Base-by-base conservation (phyloP, 2,113 vertebrate species). In the Hypomesus transpacificus region DNA sequence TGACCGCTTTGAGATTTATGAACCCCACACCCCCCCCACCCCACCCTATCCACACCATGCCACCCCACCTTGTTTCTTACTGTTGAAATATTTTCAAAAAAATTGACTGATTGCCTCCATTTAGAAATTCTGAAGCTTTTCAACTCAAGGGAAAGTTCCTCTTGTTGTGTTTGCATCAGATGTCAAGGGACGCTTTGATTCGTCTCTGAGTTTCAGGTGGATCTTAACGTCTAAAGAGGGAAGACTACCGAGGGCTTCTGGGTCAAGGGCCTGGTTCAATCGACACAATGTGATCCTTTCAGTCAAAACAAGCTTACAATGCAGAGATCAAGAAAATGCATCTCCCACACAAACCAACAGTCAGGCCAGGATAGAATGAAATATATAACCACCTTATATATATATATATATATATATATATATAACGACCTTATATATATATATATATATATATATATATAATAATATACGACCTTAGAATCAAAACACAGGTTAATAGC, bases 1-100 rank as follows among this genome's bases (percentile, higher is more conserved):
- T 59, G 22, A 71, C 34, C 53, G 39, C 26, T 73, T 1, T 54
- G 54, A 76, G 66, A 54, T 75, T 57, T 60, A 73, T 60, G 50
- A 52, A 4, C 31, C 31, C 31, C 7, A 5, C 7, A 0, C 31
- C 31, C 31, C 31, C 31, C 3, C 31, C 31, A 0, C 31, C 31
- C 3, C 31, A 3, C 5, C 31, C 24, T 61, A 21, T 69, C 73
- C 24, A 64, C 58, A 46, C n/a, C 58, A 20, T n/a, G 17, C 16
- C 50, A 54, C 16, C 50, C 16, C 14, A 34, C 66, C 14, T 75
- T 24, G 59, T 64, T 46, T 58, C 54, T 50, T 22, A 39, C 5
- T 62, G 9, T 14, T 22, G n/a, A 75, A 75, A 54, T 61, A 66
- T 20, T 51, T 75, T 63, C 24, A 3, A 26, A 7, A 70, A 53